Base-by-base conservation (phyloP, 2,888 invertebrate genomes). In the Pammene fasciana region DNA sequence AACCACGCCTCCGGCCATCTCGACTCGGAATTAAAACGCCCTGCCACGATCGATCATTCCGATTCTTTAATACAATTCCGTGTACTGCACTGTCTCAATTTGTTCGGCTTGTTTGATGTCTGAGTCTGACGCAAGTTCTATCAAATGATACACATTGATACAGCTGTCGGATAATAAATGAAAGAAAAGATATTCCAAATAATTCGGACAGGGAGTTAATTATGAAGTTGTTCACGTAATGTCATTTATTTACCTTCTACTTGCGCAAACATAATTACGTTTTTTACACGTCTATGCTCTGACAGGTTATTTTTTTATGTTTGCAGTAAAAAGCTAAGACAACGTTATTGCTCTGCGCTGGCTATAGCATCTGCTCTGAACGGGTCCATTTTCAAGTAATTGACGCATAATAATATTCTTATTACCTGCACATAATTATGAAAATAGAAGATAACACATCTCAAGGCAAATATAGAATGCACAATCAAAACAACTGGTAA, bases 11-110 rank as follows among this genome's bases (percentile, higher is more conserved):
- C 81, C 86, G 83, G 83, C 86, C 85, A 87, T 88, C 88, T 87
- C 85, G 61, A 80, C 81, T 91, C 92, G 88, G 90, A 92, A 92
- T 92, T 91, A 90, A 92, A 90, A 92, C 92, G 88, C 89, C 88
- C 89, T 83, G 82, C 79, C 87, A 80, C 89, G 84, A 92, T 92
- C 92, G 92, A 92, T 92, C 92, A 92, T 90, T 89, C 84, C 84
- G 83, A 89, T 88, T 90, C 87, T 88, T 89, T 89, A 88, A 89
- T 90, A 90, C 88, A 87, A 90, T 85, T 82, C 81, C 79, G 83
- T 84, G 85, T 89, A 88, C 90, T 86, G 86, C 87, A 88, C 86
- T 84, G 88, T 86, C 89, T 90, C 90, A 89, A 90, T 90, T 89
- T 87, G 86, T 85, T 82, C 83, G 79, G 73, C 78, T 75, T 76